Evolutionary conservation across 2,113 vertebrate genomes (phyloP), one percentile per base, ranked within the genome.

Genomic region (Antechinus stuartii): DNA sequence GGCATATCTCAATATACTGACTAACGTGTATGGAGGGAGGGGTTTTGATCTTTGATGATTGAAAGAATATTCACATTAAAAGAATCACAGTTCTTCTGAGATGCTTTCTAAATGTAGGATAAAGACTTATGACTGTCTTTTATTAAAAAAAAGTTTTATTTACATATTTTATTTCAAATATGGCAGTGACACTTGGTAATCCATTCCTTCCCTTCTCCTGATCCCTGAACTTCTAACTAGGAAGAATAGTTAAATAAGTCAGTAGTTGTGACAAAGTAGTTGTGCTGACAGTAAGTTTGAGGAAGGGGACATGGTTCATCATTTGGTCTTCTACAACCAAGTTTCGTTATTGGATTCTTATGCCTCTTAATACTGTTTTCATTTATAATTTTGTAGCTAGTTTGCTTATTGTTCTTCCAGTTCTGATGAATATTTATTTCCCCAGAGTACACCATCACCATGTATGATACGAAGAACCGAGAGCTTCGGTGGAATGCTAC

Each of bases 401-500:
- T 84, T 84, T 84, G n/a, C 68, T 84, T 84, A 42, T 42, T 22
- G 35, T 76, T 23, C n/a, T 84, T 84, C 68, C 8, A 19, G n/a
- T 23, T 84, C n/a, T 84, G n/a, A 84, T 84, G n/a, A 84, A 84
- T 84, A 22, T 23, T 42, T 84, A 16, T 84, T 97, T 97, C 92
- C 84, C 56, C 90, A 99, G 99, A 99, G 94, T 99, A 99, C 93
- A 99, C 99, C 12, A 99, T 99, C 98, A 99, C 99, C 55, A 99
- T 99, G 99, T 99, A 99, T 4, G 99, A 99, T 99, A 99, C 99
- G 95, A 99, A 99, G 97, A 99, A 99, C 97, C 98, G 99, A 54
- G 99, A 99, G 98, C 98, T 99, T 95, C 99, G 99, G 53, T 99
- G 99, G 99, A 99, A 99, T 47, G 99, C 99, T 97, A 99, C 99